A percentile compares a stretch with the other conserved stretches of the same genome.
phyloP scores from a whole-genome alignment of 2,113 vertebrate species.

The Nothoprocta perdicaria region DNA sequence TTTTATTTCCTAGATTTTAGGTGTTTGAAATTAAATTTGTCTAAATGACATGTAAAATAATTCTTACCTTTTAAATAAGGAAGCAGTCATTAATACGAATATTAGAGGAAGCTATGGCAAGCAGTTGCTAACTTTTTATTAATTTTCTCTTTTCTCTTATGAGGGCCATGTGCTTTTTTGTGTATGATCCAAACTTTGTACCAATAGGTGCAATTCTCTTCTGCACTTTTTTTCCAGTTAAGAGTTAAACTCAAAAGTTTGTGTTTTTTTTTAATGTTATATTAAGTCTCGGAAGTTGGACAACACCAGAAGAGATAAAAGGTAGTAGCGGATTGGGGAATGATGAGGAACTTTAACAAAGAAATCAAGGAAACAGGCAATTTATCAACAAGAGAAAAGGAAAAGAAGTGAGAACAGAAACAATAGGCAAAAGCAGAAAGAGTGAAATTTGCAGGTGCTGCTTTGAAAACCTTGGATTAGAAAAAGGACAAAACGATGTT shows the following conservation, averaged over 20 bases:
- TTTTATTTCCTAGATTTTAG: neutral
- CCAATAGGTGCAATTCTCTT: neutral
- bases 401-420: neutral
- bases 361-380: neutral
- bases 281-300: neutral
- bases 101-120: neutral
- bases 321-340: fast-evolving
- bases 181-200: fast-evolving
- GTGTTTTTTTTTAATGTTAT: neutral
- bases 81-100: neutral
- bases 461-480: neutral
- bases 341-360: neutral
- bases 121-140: neutral
- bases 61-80: neutral
- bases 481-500: neutral
- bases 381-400: neutral
- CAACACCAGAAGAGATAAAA: neutral
- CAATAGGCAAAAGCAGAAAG: neutral
- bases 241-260: neutral
- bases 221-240: neutral
- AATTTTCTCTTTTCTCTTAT: neutral
- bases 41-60: neutral
- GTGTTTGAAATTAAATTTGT: neutral
- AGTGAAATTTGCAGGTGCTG: neutral
- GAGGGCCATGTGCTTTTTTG: neutral